These are phyloP conservation scores for Ditylenchus dipsaci DNA, from an alignment of 1,140 invertebrate genomes.

Conservation along the genomic window DNA sequence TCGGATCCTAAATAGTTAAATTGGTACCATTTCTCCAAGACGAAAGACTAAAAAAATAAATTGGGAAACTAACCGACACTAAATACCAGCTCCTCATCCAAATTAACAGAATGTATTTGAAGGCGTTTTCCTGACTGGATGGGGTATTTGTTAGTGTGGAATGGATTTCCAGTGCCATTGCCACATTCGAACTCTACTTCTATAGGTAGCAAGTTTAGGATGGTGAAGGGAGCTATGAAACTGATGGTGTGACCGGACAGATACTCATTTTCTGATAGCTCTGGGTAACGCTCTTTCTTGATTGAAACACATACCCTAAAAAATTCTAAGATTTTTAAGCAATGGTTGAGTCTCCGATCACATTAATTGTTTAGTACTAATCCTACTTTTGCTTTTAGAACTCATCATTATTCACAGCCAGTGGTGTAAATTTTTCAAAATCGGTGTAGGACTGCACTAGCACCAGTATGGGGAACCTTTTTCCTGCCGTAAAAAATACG, in stretches of 20 bases:
- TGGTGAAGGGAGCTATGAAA: constrained; percentile 74
- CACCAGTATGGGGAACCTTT: too few relatives aligned
- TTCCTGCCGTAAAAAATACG: too few relatives aligned
- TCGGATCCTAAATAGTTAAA: constrained; percentile 14
- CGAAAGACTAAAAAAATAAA: constrained; percentile 41
- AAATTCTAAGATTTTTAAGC: too few relatives aligned
- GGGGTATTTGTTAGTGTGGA: constrained; percentile 46
- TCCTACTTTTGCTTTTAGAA: too few relatives aligned
- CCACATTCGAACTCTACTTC: constrained; percentile 3
- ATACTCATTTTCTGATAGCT: constrained; percentile 60
- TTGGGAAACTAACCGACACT: not conserved
- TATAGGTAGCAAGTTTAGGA: constrained; percentile 67
- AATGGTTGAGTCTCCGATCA: too few relatives aligned
- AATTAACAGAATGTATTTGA: constrained; percentile 43
- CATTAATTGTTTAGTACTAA: too few relatives aligned
- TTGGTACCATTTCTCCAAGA: constrained; percentile 18
- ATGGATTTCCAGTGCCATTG: constrained; percentile 62
- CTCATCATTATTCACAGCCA: too few relatives aligned
- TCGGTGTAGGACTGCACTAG: too few relatives aligned
- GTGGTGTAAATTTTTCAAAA: too few relatives aligned
- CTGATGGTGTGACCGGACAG: constrained; percentile 77
- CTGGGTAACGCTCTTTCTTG: constrained; percentile 73
- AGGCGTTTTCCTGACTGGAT: constrained; percentile 66
- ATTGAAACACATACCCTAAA: constrained; percentile 74
- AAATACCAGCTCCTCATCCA: constrained; percentile 2